Base-by-base conservation (phyloP, 2,113 vertebrate genomes). In the Psophia crepitans region DNA sequence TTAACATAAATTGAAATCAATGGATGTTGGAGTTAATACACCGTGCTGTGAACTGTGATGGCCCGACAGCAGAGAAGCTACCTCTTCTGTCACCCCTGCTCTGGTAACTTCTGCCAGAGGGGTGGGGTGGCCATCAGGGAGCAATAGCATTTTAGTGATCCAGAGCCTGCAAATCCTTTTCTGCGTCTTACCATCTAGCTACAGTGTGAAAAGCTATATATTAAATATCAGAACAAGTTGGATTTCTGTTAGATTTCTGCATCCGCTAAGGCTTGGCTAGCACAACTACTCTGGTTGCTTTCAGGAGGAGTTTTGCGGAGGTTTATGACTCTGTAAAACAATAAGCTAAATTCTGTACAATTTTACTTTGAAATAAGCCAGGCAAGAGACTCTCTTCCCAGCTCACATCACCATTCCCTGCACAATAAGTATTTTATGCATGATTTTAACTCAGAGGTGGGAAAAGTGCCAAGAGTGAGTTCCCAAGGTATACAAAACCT, bases 311-410 rank as follows among this genome's bases (percentile, higher is more conserved):
- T 78, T 92, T 89, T 53, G 35, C 65, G 49, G 39, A 78, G 61
- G 80, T 69, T 91, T 89, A 60, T 24, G 35, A 33, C 14, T 82
- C 60, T 87, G 56, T 39, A 49, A 89, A 90, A 71, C 79, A 92
- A 87, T 68, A 89, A 89, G 57, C 57, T 87, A 48, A 87, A 71
- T 87, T 96, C 89, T 68, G 80, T 68, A 68, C 71, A 58, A 92
- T 86, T 89, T 92, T 66, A 75, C 60, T 87, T 92, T 65, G 80
- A 96, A 95, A 92, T 91, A 92, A 92, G n/a, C 61, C 77, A 95
- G 94, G 61, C 77, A 89, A 87, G 70, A 87, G 65, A 69, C 21
- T 73, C n/a, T 84, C 61, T 88, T 84, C 85, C 57, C 48, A 61
- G 60, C 73, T 89, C 81, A 70, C 37, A 78, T 87, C 86, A 58